phyloP scores from a whole-genome alignment of 2,113 vertebrate species.

The Marmota flaviventris region DNA sequence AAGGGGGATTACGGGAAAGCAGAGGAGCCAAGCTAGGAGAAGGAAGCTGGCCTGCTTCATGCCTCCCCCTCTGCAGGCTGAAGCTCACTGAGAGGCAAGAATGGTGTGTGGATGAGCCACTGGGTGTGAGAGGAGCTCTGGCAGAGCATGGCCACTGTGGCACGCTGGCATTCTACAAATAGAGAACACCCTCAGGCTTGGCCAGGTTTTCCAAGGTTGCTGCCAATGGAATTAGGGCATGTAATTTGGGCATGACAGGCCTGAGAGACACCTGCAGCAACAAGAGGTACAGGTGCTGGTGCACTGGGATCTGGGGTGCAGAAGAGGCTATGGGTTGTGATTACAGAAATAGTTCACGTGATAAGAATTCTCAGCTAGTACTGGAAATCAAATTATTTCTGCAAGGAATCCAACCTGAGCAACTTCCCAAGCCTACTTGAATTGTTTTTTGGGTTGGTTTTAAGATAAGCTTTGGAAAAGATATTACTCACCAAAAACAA shows the following conservation, averaged over 20 bases:
- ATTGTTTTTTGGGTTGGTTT: slow-evolving; percentile 74
- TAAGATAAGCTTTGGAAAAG: slow-evolving; percentile 65
- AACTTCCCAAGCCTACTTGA: slow-evolving; percentile 31
- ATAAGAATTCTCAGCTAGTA: slow-evolving; percentile 59
- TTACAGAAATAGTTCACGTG: slow-evolving; percentile 4
- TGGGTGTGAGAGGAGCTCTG: slow-evolving; percentile 23
- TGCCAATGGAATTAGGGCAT: slow-evolving; percentile 39
- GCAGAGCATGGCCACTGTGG: neutral
- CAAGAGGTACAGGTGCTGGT: slow-evolving; percentile 50
- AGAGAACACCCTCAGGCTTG: neutral
- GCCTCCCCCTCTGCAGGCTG: neutral
- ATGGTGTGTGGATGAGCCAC: neutral
- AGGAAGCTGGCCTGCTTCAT: slow-evolving; percentile 23
- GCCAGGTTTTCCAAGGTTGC: neutral
- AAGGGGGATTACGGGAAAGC: slow-evolving; percentile 44
- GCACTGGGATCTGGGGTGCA: neutral
- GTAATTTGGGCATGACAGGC: neutral
- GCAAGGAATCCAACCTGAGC: slow-evolving; percentile 57
- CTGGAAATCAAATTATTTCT: slow-evolving; percentile 74
- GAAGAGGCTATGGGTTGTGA: neutral
- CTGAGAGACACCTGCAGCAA: neutral
- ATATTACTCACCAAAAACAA: slow-evolving; percentile 6
- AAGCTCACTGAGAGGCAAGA: neutral
- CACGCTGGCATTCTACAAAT: neutral
- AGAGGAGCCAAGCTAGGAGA: slow-evolving; percentile 6